These are phyloP conservation scores for Decapterus maruadsi DNA, from an alignment of 2,797 vertebrate species.

Conservation along the genomic window DNA sequence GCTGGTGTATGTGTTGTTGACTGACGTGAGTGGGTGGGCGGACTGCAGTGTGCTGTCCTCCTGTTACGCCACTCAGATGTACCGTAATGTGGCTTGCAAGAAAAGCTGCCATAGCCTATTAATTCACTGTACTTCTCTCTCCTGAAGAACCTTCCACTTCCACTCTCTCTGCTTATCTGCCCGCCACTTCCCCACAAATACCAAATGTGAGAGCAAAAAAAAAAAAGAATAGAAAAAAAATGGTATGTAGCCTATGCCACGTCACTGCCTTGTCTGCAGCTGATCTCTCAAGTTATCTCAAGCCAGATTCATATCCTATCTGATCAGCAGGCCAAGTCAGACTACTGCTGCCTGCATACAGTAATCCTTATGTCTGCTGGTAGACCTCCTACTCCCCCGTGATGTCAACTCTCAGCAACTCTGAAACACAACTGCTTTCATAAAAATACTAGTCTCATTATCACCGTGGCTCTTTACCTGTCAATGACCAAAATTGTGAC, in stretches of 20 bases:
- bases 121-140: slow-evolving; percentile 42
- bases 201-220: not conserved
- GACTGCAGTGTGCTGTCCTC: slow-evolving; percentile 19
- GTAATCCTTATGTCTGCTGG: slow-evolving; percentile 2
- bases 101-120: slow-evolving; percentile 27
- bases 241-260: slow-evolving; percentile 43
- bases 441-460: not conserved
- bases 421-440: not conserved
- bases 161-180: not conserved
- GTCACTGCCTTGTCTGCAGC: slow-evolving; percentile 36
- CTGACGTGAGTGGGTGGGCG: slow-evolving; percentile 40
- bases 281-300: slow-evolving; percentile 50
- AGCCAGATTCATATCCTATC: slow-evolving; percentile 60
- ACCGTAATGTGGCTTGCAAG: slow-evolving; percentile 18
- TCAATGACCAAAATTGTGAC: not conserved
- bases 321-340: slow-evolving; percentile 41
- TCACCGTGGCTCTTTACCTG: not conserved
- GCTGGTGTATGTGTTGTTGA: slow-evolving; percentile 22
- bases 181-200: slow-evolving; percentile 27
- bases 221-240: not conserved
- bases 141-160: slow-evolving; percentile 13
- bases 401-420: not conserved
- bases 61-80: slow-evolving; percentile 25
- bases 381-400: slow-evolving; percentile 2
- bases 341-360: slow-evolving; percentile 24